Evolutionary conservation across 2,113 vertebrate species (phyloP), one percentile per base, ranked within the genome.

Genomic region (Probosciger aterrimus): DNA sequence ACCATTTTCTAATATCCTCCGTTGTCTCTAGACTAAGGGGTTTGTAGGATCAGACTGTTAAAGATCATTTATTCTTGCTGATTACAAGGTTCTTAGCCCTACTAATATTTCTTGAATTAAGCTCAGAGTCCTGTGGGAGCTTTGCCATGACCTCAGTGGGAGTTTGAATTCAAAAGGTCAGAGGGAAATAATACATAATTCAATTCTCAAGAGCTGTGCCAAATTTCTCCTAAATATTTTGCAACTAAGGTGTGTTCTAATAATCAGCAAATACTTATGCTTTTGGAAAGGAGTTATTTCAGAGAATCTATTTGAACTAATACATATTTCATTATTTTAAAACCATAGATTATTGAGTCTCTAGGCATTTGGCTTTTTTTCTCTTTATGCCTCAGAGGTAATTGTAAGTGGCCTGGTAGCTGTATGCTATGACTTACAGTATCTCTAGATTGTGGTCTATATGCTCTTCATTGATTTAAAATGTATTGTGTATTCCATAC

Each of bases 31-130:
- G 39, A 81, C 24, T 73, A 77, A 65, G 27, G 14, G 12, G 4
- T 81, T 84, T 84, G 30, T 55, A 57, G 78, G 79, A 92, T 93
- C 81, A 89, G 47, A 25, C 63, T 81, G 33, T 60, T 91, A 41
- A 86, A 59, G 44, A 80, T 94, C 24, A n/a, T 59, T 88, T 92
- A 86, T 90, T 86, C 73, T 70, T 83, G 30, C 63, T 86, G 68
- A 83, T 93, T 70, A 62, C 11, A 7, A 74, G 71, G 77, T 37
- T 86, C 77, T 81, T 78, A 80, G 30, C 46, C 55, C 69, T 93
- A 30, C 82, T 89, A 60, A 30, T 83, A 91, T 76, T 83, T 93
- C 84, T 80, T 81, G 60, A 84, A 77, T 84, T 93, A 89, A 81
- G 37, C 65, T 91, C 23, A 15, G 63, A 81, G 68, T 88, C 33